Evolutionary conservation across 2,113 vertebrate species (phyloP), one percentile per base, ranked within the genome.

Genomic region (Xenopus borealis): DNA sequence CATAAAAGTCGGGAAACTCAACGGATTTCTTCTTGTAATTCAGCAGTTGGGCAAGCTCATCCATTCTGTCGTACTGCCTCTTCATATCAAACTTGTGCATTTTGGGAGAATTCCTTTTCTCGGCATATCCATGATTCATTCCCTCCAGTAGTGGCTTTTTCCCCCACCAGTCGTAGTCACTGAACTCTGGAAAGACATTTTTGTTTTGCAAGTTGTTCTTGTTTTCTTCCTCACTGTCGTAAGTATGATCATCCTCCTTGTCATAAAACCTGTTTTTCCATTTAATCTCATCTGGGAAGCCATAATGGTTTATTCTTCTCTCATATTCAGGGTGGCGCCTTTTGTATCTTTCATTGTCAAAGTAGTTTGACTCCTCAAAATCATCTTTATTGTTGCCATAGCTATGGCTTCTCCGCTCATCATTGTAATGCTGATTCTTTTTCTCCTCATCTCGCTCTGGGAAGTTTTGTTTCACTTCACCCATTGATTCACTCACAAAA

Each of bases 1-100:
- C 83, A 11, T 92, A 91, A 33, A 91, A 79, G 75, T 90, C 88
- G 0, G 91, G 86, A 72, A 94, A 86, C 40, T 93, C 92, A 1
- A 82, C 89, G 0, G 92, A 90, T 75, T 94, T 92, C 85, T 92
- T 94, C 83, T 93, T 93, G 82, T 93, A 92, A 79, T 90, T 93
- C 33, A 97, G 86, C 13, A 95, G 83, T 3, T 92, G 89, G 68
- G 93, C 89, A 0, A 96, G 86, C 53, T 95, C 84, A 3, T 94
- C 92, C 86, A 96, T 88, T 80, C 92, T 86, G 7, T 82, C 80
- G 19, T 91, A 89, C 1, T 89, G 89, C 79, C 86, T 88, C 55
- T 89, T 91, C 44, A 71, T 40, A 0, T 83, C 77, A 0, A 84
- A 78, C 2, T 79, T 85, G 64, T 72, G 85, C 0, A 2, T 33